These are phyloP conservation scores for Emys orbicularis DNA, from an alignment of 2,797 vertebrate genomes.

Conservation along the genomic window DNA sequence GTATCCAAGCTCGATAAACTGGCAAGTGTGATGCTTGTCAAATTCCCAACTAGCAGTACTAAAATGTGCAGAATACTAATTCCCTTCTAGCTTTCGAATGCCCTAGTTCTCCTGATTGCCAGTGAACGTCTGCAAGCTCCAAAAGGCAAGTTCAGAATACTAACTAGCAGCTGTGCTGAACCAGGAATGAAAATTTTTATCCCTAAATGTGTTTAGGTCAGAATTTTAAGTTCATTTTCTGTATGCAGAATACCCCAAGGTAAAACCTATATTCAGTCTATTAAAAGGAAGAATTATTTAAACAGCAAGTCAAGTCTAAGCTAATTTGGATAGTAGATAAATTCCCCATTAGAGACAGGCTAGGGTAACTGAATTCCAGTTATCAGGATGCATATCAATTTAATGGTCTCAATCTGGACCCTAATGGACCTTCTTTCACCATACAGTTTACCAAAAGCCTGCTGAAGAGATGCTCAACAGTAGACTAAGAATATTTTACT, in stretches of 20 bases:
- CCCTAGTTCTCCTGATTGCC: background rate
- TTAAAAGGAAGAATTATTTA: background rate
- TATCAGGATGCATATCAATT: background rate
- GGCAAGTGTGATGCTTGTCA: background rate
- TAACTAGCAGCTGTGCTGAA: background rate
- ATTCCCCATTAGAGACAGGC: no score
- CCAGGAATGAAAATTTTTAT: background rate
- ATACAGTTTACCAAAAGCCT: background rate
- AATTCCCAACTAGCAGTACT: background rate
- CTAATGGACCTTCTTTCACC: background rate
- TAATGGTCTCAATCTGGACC: slow-evolving; percentile 3
- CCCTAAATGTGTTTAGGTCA: background rate
- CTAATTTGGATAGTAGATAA: background rate
- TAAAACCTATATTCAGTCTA: background rate
- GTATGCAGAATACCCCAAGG: background rate
- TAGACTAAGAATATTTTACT: background rate
- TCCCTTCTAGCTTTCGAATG: background rate
- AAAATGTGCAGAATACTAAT: background rate
- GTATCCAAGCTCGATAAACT: background rate
- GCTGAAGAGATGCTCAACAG: background rate
- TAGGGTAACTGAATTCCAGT: background rate
- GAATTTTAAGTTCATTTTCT: background rate
- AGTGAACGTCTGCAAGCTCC: rapidly evolving
- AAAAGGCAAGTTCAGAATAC: background rate
- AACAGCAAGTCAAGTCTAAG: background rate